Percentiles rank a stretch among this genome's conserved stretches.
Conservation (phyloP, 1,140 invertebrate species). For the Anthonomus grandis region DNA sequence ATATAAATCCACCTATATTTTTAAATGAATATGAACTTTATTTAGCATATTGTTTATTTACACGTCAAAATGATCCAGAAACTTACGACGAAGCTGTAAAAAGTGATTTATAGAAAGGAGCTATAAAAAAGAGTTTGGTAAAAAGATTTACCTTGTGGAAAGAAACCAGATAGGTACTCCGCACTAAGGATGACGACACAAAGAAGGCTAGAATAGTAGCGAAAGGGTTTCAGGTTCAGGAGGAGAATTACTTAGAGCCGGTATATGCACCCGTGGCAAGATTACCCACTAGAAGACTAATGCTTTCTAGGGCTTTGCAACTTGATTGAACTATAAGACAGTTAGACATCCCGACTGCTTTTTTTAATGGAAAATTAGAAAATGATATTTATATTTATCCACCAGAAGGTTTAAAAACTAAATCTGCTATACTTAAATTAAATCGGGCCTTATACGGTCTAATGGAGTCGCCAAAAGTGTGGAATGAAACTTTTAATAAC, state of each 20-base stretch:
- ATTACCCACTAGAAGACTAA: slow-evolving; percentile 10
- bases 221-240: slow-evolving; percentile 11
- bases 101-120: neutral
- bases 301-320: slow-evolving; percentile 5
- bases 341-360: no score
- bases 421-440: slow-evolving; percentile 2
- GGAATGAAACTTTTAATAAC: slow-evolving; percentile 21
- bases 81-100: neutral
- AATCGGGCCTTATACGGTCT: slow-evolving; percentile 18
- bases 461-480: slow-evolving; percentile 16
- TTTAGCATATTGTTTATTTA: slow-evolving; percentile 7
- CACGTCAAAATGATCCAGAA: no score
- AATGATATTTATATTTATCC: no score
- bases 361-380: no score
- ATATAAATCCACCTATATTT: neutral
- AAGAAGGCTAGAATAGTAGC: no score
- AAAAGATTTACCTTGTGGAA: no score
- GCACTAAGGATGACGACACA: no score
- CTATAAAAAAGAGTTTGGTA: no score
- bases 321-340: no score
- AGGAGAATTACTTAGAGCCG: slow-evolving; percentile 3
- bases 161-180: no score
- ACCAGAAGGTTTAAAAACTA: slow-evolving; percentile 10
- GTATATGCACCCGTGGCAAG: slow-evolving; percentile 15
- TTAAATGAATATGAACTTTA: slow-evolving; percentile 10